Evolutionary conservation across 2,888 invertebrate genomes (phyloP), one percentile per base, ranked within the genome.

Genomic region (Pseudoips prasinana): DNA sequence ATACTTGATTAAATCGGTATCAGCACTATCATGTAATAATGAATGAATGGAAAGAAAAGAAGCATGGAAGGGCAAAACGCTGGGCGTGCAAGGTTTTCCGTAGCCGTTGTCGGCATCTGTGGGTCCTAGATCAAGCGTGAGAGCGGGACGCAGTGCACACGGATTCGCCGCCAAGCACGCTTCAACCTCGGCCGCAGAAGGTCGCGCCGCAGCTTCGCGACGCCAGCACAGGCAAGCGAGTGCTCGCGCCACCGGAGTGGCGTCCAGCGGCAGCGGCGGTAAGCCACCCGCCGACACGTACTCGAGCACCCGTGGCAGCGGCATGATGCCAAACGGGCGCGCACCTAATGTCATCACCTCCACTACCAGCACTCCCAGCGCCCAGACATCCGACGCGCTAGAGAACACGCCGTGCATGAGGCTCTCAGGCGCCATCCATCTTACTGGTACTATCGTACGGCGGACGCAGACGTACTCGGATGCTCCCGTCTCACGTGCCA

Each of bases 381-480:
- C 94, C 97, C 97, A 97, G 22, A 96, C 92, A 73, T 97, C 97
- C 0, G 96, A 94, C 20, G 93, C 92, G 5, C 94, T 90, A 0
- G 95, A 94, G 72, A 96, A 97, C 35, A 94, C 88, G 1, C 97
- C 97, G 8, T 92, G 78, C 1, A 90, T 90, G 17, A 97, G 80
- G 52, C 95, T 94, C 78, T 97, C 97, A 0, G 97, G 97, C 0
- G 97, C 93, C 96, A 97, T 96, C 96, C 96, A 97, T 42, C 95
- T 87, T 1, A 96, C 95, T 0, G 96, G 96, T 37, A 96, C 83
- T 90, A 95, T 92, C 55, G 93, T 94, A 76, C 94, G 95, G 17
- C 95, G 91, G 60, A 92, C 94, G 64, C 96, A 96, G 44, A 92
- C 91, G 76, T 97, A 97, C 92, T 41, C 95, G 0, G 94, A 93